Conservation (phyloP, 2,888 invertebrate genomes). For the Zele albiditarsus region DNA sequence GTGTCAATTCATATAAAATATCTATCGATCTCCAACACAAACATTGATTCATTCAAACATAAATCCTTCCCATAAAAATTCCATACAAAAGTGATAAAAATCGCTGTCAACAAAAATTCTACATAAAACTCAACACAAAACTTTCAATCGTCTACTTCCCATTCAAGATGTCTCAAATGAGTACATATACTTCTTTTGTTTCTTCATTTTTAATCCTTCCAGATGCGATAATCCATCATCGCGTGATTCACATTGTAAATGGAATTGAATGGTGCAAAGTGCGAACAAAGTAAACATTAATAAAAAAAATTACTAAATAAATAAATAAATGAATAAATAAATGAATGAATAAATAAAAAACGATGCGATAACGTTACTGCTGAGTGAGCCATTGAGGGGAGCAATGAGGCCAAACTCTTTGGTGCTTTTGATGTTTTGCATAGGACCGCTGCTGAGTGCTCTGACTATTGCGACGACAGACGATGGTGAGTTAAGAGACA, state of each 20-base stretch:
- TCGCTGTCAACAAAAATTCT: too few species aligned
- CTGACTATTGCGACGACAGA: constrained; percentile 24
- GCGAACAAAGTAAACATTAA: background rate
- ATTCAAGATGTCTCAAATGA: background rate
- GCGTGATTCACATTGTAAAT: background rate
- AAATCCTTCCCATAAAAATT: too few species aligned
- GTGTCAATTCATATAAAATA: too few species aligned
- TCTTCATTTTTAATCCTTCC: constrained; percentile 15
- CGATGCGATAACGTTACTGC: constrained; percentile 23
- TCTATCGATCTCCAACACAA: too few species aligned
- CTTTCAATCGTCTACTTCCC: background rate
- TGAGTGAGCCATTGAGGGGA: constrained; percentile 47
- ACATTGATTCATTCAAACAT: too few species aligned
- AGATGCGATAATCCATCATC: constrained; percentile 20
- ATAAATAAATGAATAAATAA: background rate
- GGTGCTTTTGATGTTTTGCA: constrained; percentile 63
- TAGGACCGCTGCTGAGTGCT: constrained; percentile 60
- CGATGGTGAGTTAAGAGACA: constrained; percentile 20
- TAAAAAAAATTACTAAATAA: constrained; percentile 4
- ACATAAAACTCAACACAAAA: background rate
- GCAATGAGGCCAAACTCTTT: constrained; percentile 69
- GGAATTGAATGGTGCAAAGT: background rate
- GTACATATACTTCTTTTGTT: background rate
- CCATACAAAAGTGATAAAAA: too few species aligned
- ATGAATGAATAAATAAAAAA: background rate